A percentile compares a stretch with the other conserved stretches of the same genome.
Evolutionary conservation across 2,113 vertebrate species (phyloP).

Genomic region (Gymnobelideus leadbeateri): DNA sequence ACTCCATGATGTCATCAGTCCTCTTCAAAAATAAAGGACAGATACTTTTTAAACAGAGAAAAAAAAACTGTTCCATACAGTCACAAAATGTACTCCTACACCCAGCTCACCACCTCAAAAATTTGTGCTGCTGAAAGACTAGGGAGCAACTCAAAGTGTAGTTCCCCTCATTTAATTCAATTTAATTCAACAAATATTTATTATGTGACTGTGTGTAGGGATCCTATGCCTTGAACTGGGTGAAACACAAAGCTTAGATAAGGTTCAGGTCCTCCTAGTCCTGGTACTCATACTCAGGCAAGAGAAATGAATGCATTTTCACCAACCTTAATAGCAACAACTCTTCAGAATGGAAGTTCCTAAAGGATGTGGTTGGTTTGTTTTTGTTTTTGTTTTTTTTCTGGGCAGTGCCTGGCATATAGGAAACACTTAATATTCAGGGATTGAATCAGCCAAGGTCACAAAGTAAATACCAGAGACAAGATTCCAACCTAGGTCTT

Average conservation of each 20-base stretch:
- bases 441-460: neutral
- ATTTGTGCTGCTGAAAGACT: neutral
- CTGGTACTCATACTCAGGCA: neutral
- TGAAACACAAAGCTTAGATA: neutral
- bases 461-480: neutral
- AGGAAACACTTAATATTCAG: neutral
- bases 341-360: neutral
- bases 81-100: neutral
- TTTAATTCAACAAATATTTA: neutral
- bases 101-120: neutral
- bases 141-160: neutral
- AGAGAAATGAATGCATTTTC: neutral
- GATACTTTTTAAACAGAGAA: neutral
- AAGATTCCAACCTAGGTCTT: neutral
- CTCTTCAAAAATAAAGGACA: too few relatives aligned
- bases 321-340: neutral
- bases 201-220: neutral
- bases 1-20: too few relatives aligned
- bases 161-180: neutral
- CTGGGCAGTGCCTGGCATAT: neutral
- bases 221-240: neutral
- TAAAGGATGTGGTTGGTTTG: neutral
- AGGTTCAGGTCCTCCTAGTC: neutral
- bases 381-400: neutral
- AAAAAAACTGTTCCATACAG: neutral